Base-by-base conservation (phyloP, 2,797 vertebrate genomes). In the Buphagus erythrorhynchus region DNA sequence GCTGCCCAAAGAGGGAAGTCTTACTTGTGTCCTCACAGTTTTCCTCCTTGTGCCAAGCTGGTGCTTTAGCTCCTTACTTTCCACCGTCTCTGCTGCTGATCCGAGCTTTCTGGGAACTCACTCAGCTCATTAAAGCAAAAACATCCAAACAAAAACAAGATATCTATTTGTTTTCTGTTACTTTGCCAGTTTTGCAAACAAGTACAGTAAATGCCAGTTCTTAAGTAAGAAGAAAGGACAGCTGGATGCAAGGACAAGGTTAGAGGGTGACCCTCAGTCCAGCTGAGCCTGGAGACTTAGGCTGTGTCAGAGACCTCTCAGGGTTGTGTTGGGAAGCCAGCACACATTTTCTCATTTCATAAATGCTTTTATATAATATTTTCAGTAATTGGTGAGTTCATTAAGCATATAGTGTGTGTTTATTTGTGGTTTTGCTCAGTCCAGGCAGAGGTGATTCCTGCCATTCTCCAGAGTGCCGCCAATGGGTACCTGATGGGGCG, bases 391-490 rank as follows among this genome's bases (percentile, higher is more conserved):
- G 43, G 14, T 20, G 29, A 26, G 31, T 29, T 25, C 6, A 2
- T 29, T 71, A 29, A 46, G 33, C 58, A 5, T 52, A 6, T 21
- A 31, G 18, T 12, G 38, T 22, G 45, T 75, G 25, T 8, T 22
- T n/a, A 10, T 69, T 83, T 87, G 11, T 5, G 3, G 20, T 45
- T 69, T 33, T 68, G 19, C 95, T 31, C 97, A 99, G 99, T 99
- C 31, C 99, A 99, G 95, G 98, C 98, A 3, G 98, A 99, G 65
- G 99, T 99, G 79, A 99, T 99, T 45, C 99, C 99, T 1, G 98
- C 98, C 67, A 92, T 99, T 73, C 90, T 99, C 51, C 98, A 99
- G 72, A 98, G 98, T 4, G 95, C 97, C 0, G 91, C 97, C 66
- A 92, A 92, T 0, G 99, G 99, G 11, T 98, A 98, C 40, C 97